These are phyloP conservation scores for Orbicella faveolata DNA, from an alignment of 64 coral and sea anemone species.

Conservation along the genomic window DNA sequence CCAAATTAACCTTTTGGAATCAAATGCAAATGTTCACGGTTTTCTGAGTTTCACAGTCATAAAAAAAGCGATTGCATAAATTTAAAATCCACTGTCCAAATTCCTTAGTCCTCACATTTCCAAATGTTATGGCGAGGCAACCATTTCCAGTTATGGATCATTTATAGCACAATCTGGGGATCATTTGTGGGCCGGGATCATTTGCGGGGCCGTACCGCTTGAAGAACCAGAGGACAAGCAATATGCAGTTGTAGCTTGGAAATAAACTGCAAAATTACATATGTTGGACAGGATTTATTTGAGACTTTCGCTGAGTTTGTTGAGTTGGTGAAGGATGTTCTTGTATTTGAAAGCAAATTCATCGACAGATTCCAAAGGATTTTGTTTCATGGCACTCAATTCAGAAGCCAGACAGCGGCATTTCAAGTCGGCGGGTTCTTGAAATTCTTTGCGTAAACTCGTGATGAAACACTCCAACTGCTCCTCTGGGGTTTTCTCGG, in stretches of 20 bases:
- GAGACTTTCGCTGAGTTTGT: slow-evolving; percentile 32
- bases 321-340: slow-evolving; percentile 38
- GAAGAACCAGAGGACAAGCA: not conserved
- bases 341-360: slow-evolving; percentile 46
- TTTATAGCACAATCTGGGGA: too few relatives aligned
- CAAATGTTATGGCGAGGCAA: too few relatives aligned
- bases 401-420: slow-evolving; percentile 34
- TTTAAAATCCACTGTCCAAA: too few relatives aligned
- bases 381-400: slow-evolving; percentile 40
- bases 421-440: slow-evolving; percentile 31
- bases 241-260: slow-evolving; percentile 9
- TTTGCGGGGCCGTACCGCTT: not conserved
- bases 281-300: slow-evolving; percentile 13
- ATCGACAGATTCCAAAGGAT: slow-evolving; percentile 27
- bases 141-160: too few relatives aligned
- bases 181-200: too few relatives aligned
- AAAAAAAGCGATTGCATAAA: too few relatives aligned
- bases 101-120: too few relatives aligned
- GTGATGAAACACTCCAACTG: not conserved
- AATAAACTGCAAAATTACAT: slow-evolving; percentile 15
- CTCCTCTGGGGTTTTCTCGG: slow-evolving; percentile 32
- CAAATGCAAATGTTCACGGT: too few relatives aligned
- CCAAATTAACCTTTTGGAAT: too few relatives aligned
- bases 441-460: slow-evolving; percentile 2
- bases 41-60: too few relatives aligned